Percentiles rank a stretch among this genome's conserved stretches.
Evolutionary conservation across 2,888 invertebrate genomes (phyloP).

Genomic region (Agonopterix subpropinquella): DNA sequence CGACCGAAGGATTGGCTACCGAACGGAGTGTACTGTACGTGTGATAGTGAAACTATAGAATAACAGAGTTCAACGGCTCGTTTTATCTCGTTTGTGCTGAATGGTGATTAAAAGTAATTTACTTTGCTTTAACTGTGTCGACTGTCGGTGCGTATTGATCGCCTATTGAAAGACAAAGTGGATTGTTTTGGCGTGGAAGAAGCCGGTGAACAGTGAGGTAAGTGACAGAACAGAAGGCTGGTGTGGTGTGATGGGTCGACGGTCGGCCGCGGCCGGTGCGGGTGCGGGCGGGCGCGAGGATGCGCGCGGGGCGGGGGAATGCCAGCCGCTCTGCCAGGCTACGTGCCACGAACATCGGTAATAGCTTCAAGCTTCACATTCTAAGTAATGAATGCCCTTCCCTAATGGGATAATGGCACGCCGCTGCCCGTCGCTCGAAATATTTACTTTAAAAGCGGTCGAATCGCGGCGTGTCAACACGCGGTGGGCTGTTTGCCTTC

Average conservation of each 20-base stretch:
- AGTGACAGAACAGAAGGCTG: conserved; percentile 21
- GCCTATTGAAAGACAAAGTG: conserved; percentile 59
- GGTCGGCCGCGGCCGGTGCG: too few species aligned
- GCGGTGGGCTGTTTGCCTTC: conserved; percentile 56
- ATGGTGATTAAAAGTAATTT: conserved; percentile 73
- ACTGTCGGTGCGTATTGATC: conserved; percentile 59
- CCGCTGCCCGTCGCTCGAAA: conserved; percentile 45
- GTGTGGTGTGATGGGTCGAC: conserved; percentile 19
- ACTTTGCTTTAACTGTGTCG: conserved; percentile 67
- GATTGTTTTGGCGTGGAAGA: conserved; percentile 51
- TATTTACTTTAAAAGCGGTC: conserved; percentile 60
- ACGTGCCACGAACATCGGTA: conserved; percentile 33
- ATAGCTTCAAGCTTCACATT: conserved; percentile 60
- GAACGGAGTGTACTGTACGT: conserved; percentile 53
- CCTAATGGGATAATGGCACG: conserved; percentile 69
- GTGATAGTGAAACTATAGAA: conserved; percentile 42
- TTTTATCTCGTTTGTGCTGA: conserved; percentile 63
- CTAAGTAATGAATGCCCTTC: conserved; percentile 61
- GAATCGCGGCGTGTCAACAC: conserved; percentile 63
- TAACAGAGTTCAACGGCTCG: conserved; percentile 54
- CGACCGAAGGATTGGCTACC: conserved; percentile 41
- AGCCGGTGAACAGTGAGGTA: conserved; percentile 46
- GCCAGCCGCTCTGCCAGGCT: conserved; percentile 8
- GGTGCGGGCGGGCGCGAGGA: conserved; percentile 15
- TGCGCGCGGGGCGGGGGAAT: conserved; percentile 12